Conservation (phyloP, 2,888 invertebrate species). For the Agrochola macilenta region DNA sequence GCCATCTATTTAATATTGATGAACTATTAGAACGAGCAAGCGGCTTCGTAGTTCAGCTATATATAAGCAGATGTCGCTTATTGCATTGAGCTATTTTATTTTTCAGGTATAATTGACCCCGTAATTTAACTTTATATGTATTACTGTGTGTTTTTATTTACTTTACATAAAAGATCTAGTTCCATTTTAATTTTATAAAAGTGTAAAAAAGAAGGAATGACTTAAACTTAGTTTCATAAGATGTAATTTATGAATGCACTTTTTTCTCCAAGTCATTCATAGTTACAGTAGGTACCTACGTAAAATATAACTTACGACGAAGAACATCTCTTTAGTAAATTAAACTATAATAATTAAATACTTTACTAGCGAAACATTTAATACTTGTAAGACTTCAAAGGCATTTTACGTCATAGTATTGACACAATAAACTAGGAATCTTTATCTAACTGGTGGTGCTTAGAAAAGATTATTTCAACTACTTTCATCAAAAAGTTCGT, state of each 20-base stretch:
- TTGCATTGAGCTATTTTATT: neutral
- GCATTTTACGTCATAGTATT: conserved; percentile 47
- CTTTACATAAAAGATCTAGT: too few relatives aligned
- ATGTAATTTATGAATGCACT: too few relatives aligned
- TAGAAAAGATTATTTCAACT: neutral
- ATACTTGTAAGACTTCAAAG: conserved; percentile 50
- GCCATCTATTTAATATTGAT: conserved; percentile 32
- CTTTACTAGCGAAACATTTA: neutral
- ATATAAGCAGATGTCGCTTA: conserved; percentile 28
- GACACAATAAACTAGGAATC: conserved; percentile 18
- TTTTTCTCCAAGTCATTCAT: neutral
- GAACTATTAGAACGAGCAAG: neutral
- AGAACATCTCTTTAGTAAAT: neutral
- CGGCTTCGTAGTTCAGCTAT: neutral
- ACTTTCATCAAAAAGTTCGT: conserved; percentile 3
- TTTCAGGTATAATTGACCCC: neutral
- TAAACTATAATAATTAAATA: conserved; percentile 30
- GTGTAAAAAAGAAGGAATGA: too few relatives aligned
- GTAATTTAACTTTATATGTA: too few relatives aligned
- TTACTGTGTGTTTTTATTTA: too few relatives aligned
- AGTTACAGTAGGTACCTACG: neutral
- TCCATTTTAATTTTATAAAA: too few relatives aligned
- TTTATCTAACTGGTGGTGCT: neutral
- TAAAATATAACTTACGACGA: neutral
- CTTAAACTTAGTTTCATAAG: too few relatives aligned